A percentile compares a stretch with the other conserved stretches of the same genome.
phyloP scores from a whole-genome alignment of 2,113 vertebrate genomes.

The Tyrannus savana region DNA sequence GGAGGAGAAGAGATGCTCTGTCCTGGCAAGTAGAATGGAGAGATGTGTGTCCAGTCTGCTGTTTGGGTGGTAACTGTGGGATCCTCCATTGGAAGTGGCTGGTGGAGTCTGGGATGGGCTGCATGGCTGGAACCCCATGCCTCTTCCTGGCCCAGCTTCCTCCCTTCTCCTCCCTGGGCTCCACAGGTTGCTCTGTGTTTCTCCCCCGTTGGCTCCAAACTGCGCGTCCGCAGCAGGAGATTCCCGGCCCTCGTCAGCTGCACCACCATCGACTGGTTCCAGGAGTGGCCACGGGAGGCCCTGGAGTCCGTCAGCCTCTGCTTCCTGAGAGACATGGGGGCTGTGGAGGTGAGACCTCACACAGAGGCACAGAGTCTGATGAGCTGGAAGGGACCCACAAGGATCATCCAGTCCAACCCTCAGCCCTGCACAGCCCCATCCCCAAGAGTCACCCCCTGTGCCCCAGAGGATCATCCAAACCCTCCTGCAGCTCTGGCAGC shows the following conservation, averaged over 20 bases:
- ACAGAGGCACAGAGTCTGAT: neutral
- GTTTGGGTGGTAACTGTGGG: neutral
- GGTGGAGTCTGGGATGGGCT: accelerated
- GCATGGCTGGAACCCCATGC: accelerated
- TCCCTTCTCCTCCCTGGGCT: neutral
- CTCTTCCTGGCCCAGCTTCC: accelerated
- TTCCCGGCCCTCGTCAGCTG: conserved; percentile 91
- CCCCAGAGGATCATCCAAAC: too few relatives aligned
- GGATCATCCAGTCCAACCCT: neutral
- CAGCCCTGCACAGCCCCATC: neutral
- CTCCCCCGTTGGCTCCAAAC: conserved; percentile 86
- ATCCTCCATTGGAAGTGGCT: neutral
- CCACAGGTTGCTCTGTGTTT: conserved; percentile 89
- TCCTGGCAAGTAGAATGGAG: neutral
- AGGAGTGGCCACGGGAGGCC: conserved; percentile 90
- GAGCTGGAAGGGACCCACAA: neutral
- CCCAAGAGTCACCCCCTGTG: neutral
- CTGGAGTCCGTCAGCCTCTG: conserved; percentile 91
- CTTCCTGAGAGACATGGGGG: conserved; percentile 83
- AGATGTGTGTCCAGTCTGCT: neutral
- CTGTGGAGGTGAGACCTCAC: conserved; percentile 81
- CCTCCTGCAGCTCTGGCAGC: too few relatives aligned
- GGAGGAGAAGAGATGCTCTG: neutral
- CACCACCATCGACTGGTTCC: conserved; percentile 90
- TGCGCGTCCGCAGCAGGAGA: conserved; percentile 86